Conservation (phyloP, 1,140 invertebrate species). For the Helicoverpa zea region DNA sequence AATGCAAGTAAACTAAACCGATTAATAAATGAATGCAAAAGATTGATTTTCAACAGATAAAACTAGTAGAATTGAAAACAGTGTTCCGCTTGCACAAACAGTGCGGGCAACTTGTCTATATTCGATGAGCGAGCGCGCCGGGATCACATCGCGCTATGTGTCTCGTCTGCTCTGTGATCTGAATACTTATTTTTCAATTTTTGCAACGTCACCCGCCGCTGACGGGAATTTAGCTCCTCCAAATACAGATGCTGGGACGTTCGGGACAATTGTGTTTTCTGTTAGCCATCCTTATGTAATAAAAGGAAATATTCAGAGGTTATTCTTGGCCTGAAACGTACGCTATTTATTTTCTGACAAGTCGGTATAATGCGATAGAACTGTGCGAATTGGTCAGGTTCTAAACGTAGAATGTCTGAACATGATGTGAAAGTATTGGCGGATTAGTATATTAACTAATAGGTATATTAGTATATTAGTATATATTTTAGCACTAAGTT, state of each 20-base stretch:
- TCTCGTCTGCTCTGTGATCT: constrained; percentile 52
- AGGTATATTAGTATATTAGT: too few species aligned
- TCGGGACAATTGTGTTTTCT: constrained; percentile 36
- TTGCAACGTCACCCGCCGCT: constrained; percentile 37
- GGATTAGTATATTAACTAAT: too few species aligned
- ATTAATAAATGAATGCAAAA: background rate
- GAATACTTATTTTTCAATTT: constrained; percentile 67
- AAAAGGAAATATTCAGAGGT: constrained; percentile 29
- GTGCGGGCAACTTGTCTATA: constrained; percentile 41
- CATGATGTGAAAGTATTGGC: background rate
- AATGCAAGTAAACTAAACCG: background rate
- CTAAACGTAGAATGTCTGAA: background rate
- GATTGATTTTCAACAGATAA: background rate
- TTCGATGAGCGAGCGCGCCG: constrained; percentile 39
- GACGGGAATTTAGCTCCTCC: constrained; percentile 42
- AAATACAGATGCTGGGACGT: constrained; percentile 38
- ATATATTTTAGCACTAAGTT: too few species aligned
- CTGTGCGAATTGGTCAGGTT: constrained; percentile 2
- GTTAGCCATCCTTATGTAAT: constrained; percentile 35
- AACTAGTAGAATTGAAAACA: background rate
- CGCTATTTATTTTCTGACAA: constrained; percentile 32
- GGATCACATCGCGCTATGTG: constrained; percentile 55
- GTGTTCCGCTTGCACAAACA: background rate
- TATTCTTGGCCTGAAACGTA: constrained; percentile 27
- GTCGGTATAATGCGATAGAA: constrained; percentile 2